Evolutionary conservation across 2,113 vertebrate species (phyloP).

Genomic region (Diphyllodes magnificus): DNA sequence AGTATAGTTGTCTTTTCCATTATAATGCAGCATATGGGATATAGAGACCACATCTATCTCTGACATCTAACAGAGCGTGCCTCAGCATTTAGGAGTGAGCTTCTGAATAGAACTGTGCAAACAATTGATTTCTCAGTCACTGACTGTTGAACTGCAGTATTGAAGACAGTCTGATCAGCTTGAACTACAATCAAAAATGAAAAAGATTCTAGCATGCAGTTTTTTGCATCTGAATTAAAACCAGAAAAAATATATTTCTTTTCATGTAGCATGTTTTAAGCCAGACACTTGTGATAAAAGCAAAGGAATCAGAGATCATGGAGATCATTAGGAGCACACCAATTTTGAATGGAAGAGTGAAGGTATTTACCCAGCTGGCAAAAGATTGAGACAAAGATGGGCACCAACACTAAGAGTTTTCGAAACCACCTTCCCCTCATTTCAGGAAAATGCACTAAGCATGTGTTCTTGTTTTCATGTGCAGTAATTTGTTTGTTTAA

Average conservation of each 20-base stretch:
- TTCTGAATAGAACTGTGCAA: neutral
- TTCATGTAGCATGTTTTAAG: neutral
- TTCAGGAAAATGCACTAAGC: neutral
- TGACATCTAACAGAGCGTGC: neutral
- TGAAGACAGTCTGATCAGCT: neutral
- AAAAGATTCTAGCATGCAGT: neutral
- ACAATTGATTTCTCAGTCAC: neutral
- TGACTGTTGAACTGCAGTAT: neutral
- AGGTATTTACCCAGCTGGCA: neutral
- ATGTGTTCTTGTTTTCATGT: neutral
- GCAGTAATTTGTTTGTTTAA: neutral
- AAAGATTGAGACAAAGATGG: neutral
- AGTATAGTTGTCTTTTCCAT: neutral
- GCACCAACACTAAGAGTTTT: neutral
- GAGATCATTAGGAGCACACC: neutral
- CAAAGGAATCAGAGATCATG: neutral
- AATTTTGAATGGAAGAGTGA: neutral
- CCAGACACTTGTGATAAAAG: neutral
- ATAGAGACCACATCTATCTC: neutral
- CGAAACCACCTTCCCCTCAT: neutral
- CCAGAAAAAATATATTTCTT: neutral
- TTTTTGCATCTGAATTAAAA: neutral
- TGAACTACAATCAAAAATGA: neutral
- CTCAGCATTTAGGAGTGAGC: neutral
- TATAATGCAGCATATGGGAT: neutral